These are phyloP conservation scores for Endomychus coccineus DNA, from an alignment of 2,888 invertebrate species.

Conservation along the genomic window DNA sequence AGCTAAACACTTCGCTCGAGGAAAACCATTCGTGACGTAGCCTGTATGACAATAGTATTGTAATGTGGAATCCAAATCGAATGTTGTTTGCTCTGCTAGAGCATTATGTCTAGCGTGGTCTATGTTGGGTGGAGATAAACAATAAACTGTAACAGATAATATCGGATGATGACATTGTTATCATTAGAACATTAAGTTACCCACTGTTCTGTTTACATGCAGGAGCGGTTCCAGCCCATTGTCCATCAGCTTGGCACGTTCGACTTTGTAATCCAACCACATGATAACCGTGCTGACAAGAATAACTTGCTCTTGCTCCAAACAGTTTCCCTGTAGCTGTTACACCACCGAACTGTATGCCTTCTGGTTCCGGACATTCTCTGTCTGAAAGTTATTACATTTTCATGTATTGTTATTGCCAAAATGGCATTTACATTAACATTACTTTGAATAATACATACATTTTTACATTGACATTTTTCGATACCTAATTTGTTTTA, in stretches of 20 bases:
- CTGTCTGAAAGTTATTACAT: slow-evolving; percentile 58
- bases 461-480: too few relatives aligned
- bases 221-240: slow-evolving; percentile 78
- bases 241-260: slow-evolving; percentile 87
- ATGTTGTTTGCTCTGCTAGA: slow-evolving; percentile 76
- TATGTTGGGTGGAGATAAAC: slow-evolving; percentile 76
- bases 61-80: slow-evolving; percentile 82
- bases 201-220: slow-evolving; percentile 79
- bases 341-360: slow-evolving; percentile 72
- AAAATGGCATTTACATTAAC: too few relatives aligned
- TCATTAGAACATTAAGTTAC: slow-evolving; percentile 25
- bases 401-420: too few relatives aligned
- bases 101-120: slow-evolving; percentile 86
- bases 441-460: too few relatives aligned
- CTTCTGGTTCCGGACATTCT: slow-evolving; percentile 75
- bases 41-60: slow-evolving; percentile 94
- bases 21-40: slow-evolving; percentile 86
- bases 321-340: slow-evolving; percentile 70
- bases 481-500: too few relatives aligned
- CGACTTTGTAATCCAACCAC: slow-evolving; percentile 80
- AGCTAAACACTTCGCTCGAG: slow-evolving; percentile 85
- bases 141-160: slow-evolving; percentile 54
- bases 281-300: slow-evolving; percentile 82
- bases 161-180: background rate
- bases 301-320: slow-evolving; percentile 75